Evolutionary conservation across 2,888 invertebrate genomes (phyloP).

Genomic region (Heliconius ismenius): DNA sequence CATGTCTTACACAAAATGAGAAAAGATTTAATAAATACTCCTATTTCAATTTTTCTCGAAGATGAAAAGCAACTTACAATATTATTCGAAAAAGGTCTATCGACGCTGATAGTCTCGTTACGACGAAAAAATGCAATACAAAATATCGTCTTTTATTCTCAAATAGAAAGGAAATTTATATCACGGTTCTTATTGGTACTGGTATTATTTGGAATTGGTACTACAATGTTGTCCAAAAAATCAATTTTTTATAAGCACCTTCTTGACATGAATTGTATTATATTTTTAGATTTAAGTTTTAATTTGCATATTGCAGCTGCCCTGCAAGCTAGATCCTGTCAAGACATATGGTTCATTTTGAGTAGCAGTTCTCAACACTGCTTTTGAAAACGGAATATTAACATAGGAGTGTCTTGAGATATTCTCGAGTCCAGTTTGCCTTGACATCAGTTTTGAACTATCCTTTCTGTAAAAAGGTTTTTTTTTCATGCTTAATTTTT

Average conservation of each 20-base stretch:
- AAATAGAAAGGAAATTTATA: not conserved
- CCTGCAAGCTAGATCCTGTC: too few species aligned
- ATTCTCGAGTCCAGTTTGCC: too few species aligned
- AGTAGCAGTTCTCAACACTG: not conserved
- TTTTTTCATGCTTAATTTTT: too few species aligned
- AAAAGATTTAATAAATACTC: not conserved
- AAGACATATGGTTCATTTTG: not conserved
- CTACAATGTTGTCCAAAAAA: not conserved
- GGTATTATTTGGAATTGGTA: not conserved
- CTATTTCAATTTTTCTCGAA: not conserved
- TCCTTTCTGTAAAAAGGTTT: too few species aligned
- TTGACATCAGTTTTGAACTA: too few species aligned
- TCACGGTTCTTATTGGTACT: not conserved
- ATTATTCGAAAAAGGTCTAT: not conserved
- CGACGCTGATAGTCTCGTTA: not conserved
- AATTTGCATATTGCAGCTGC: not conserved
- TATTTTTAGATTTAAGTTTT: not conserved
- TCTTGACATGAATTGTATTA: not conserved
- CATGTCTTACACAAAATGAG: not conserved
- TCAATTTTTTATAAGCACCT: not conserved
- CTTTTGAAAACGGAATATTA: too few species aligned
- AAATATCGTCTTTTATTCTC: not conserved
- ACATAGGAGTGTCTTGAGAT: too few species aligned
- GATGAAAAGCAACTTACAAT: not conserved
- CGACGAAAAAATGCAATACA: not conserved